Evolutionary conservation across 2,888 invertebrate species (phyloP), one percentile per base, ranked within the genome.

Genomic region (Hetaerina titia): DNA sequence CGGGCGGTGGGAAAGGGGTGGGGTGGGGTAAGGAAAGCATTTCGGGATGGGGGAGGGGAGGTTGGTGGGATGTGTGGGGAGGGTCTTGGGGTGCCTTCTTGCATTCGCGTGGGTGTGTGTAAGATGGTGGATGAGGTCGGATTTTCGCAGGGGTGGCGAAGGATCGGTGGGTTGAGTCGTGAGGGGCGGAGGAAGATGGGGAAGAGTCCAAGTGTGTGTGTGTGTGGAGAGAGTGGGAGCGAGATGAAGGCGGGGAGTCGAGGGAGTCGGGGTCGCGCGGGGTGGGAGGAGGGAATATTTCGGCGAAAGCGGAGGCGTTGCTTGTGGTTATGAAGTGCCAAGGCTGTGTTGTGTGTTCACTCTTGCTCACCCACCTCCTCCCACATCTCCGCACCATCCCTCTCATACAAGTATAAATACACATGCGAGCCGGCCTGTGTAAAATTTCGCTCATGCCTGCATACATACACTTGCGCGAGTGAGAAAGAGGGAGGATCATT

Each of bases 251-350:
- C 15, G 19, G 92, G 22, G 92, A 69, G 69, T 81, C 31, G 81
- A 81, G 81, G 81, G 81, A 15, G 25, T 22, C 31, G 81, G 31
- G 69, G n/a, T 69, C n/a, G n/a, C 8, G 69, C n/a, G n/a, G 69
- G 31, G 15, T 13, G 69, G 69, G 69, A 22, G n/a, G n/a, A 45
- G n/a, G 22, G 69, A 69, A 69, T 81, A 81, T n/a, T 81, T 81
- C 31, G 81, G 81, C 81, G 81, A 69, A 69, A 57, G 69, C 69
- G 45, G 81, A 92, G 69, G 92, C 69, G 92, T 90, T 45, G 90
- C 64, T 81, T 90, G 90, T 69, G 90, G 90, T 90, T 90, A 90
- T 90, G 63, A 90, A 90, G 90, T 90, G 90, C 90, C 58, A 89
- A 89, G 89, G 89, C 89, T 89, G 57, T 89, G 31, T 89, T 90